These are phyloP conservation scores for Anser cygnoides DNA, from an alignment of 2,113 vertebrate genomes.

Conservation along the genomic window DNA sequence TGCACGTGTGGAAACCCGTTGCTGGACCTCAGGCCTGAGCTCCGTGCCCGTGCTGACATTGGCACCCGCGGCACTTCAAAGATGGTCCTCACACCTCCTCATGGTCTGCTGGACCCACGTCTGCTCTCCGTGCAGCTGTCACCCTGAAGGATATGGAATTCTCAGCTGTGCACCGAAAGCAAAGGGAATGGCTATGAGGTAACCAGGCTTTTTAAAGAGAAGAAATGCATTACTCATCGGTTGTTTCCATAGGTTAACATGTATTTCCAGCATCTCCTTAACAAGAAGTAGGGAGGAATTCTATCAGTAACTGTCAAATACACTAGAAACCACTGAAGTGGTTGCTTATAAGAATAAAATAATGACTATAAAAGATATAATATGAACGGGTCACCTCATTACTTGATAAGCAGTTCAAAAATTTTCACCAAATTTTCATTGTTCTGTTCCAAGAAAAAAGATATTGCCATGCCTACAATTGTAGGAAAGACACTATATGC, in stretches of 20 bases:
- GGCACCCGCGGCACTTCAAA: rapidly evolving
- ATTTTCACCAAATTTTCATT: neutral
- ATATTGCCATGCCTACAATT: neutral
- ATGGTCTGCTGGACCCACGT: neutral
- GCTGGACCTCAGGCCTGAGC: neutral
- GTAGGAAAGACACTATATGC: neutral
- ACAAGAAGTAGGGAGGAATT: neutral
- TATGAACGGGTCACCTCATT: neutral
- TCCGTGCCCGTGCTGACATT: neutral
- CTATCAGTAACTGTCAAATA: neutral
- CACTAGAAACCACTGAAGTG: neutral
- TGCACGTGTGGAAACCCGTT: rapidly evolving
- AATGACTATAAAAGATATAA: neutral
- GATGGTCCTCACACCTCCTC: rapidly evolving
- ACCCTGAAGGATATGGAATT: neutral
- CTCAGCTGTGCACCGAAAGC: neutral
- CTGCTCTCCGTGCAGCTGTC: neutral
- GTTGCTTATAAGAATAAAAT: neutral
- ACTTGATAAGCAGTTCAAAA: neutral
- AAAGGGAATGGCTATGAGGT: neutral
- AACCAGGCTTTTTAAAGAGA: neutral
- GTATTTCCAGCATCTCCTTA: neutral
- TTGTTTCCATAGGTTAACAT: neutral
- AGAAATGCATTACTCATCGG: neutral
- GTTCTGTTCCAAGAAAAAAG: neutral